Evolutionary conservation across 2,797 vertebrate genomes (phyloP).

Genomic region (Fundulus diaphanus): DNA sequence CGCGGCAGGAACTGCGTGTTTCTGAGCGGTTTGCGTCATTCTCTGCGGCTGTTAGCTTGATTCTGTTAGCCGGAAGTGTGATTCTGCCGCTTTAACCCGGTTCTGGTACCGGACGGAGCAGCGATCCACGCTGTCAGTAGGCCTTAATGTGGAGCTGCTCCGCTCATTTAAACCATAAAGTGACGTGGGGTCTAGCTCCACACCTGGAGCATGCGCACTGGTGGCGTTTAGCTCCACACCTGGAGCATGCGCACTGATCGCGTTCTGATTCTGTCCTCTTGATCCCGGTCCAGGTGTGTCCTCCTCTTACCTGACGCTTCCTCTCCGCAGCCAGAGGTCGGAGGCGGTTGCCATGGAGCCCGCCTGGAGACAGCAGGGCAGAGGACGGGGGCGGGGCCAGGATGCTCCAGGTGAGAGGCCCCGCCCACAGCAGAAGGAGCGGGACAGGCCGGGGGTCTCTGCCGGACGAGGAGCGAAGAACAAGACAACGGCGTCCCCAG

Average conservation of each 20-base stretch:
- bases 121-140: background rate
- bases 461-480: constrained; percentile 24
- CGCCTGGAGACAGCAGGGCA: constrained; percentile 87
- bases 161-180: background rate
- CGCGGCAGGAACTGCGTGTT: too few species aligned
- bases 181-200: background rate
- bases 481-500: background rate
- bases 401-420: constrained; percentile 42
- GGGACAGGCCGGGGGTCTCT: constrained; percentile 6
- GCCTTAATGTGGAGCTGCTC: background rate
- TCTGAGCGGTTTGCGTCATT: too few species aligned
- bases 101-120: background rate
- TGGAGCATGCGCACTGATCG: constrained; percentile 1
- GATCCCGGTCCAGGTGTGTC: background rate
- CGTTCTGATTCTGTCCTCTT: background rate
- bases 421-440: constrained; percentile 51
- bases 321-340: background rate
- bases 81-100: background rate
- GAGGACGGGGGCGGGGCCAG: constrained; percentile 84
- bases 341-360: constrained; percentile 83
- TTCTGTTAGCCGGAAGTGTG: constrained; percentile 15
- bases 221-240: accelerated
- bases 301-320: background rate
- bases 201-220: background rate
- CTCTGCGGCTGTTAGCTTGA: constrained; percentile 1